Evolutionary conservation across 2,113 vertebrate genomes (phyloP).

Genomic region (Paramormyrops kingsleyae): DNA sequence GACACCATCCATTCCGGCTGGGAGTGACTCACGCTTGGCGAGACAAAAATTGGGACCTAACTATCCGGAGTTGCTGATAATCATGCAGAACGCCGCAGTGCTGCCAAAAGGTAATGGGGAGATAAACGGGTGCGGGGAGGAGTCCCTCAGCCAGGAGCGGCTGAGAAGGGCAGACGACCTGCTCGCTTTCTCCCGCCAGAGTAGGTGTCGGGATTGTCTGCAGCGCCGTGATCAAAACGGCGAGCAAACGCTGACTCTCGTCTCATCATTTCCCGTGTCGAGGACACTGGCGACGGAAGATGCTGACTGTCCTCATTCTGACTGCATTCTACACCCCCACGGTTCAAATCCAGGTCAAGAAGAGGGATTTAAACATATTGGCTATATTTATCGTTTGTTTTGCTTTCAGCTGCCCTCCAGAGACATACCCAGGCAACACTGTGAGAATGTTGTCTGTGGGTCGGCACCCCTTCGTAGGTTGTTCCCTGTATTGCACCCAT

Average conservation of each 20-base stretch:
- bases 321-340: background rate
- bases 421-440: background rate
- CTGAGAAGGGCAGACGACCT: background rate
- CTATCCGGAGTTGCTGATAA: background rate
- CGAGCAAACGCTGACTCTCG: too few relatives aligned
- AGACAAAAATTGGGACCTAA: background rate
- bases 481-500: background rate
- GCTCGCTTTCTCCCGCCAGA: background rate
- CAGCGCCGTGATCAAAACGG: background rate
- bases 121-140: background rate
- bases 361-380: background rate
- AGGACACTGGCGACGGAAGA: background rate
- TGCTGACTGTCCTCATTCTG: background rate
- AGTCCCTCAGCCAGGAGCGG: background rate
- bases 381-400: background rate
- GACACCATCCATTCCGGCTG: background rate
- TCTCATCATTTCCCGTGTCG: background rate
- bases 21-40: background rate
- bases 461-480: background rate
- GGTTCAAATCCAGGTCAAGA: background rate
- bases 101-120: conserved; percentile 2
- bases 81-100: background rate
- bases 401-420: background rate
- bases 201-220: background rate
- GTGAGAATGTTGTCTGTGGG: background rate